Evolutionary conservation across 2,113 vertebrate genomes (phyloP).

Genomic region (Edolisoma coerulescens): DNA sequence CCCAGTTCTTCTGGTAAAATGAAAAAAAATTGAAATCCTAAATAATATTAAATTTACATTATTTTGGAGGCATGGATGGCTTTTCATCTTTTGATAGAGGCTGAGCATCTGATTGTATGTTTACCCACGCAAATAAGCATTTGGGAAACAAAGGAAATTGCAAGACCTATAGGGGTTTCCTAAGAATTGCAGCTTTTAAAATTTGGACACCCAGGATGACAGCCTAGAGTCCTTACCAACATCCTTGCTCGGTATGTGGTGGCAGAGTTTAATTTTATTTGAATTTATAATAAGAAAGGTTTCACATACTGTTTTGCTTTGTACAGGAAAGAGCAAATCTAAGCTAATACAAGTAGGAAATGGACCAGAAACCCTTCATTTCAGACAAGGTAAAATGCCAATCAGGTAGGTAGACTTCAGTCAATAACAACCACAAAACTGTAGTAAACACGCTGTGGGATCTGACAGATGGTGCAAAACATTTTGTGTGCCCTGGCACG

Average conservation of each 20-base stretch:
- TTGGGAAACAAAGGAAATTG: background rate
- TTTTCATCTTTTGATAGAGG: background rate
- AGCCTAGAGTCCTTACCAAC: background rate
- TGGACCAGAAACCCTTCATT: background rate
- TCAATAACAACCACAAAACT: background rate
- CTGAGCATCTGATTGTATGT: background rate
- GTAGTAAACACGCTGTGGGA: background rate
- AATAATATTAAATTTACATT: background rate
- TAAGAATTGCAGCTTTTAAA: background rate
- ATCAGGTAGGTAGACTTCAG: background rate
- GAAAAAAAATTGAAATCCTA: background rate
- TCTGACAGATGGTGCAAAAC: background rate
- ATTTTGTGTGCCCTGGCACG: background rate
- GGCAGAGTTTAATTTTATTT: background rate
- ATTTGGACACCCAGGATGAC: background rate
- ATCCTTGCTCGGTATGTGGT: background rate
- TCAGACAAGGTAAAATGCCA: background rate
- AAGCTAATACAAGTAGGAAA: background rate
- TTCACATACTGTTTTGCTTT: background rate
- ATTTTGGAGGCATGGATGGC: background rate
- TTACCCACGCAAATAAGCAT: accelerated
- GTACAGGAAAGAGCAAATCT: background rate
- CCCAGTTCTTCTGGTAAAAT: background rate
- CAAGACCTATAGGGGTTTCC: background rate
- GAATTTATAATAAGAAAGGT: background rate